These are phyloP conservation scores for Cyrtorhinus lividipennis DNA, from an alignment of 1,140 invertebrate species.

Conservation along the genomic window DNA sequence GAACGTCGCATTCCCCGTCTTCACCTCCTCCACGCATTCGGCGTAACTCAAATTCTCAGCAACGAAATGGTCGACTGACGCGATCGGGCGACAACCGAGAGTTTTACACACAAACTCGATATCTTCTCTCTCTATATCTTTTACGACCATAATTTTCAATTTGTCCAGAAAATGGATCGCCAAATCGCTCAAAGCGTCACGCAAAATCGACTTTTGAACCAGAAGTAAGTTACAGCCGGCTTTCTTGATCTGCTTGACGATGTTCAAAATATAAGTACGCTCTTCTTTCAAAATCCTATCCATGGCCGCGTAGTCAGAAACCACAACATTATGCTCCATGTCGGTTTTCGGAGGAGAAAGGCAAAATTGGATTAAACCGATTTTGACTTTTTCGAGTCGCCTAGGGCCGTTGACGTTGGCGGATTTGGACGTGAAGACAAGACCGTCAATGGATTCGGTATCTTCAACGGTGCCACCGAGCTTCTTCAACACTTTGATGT, in stretches of 20 bases:
- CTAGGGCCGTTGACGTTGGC: slow-evolving; percentile 83
- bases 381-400: slow-evolving; percentile 93
- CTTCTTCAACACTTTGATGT: slow-evolving; percentile 93
- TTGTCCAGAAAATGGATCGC: slow-evolving; percentile 97
- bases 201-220: slow-evolving; percentile 96
- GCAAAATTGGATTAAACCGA: slow-evolving; percentile 98
- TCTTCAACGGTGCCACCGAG: slow-evolving; percentile 97
- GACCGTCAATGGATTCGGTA: slow-evolving; percentile 86
- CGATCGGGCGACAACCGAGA: slow-evolving; percentile 86
- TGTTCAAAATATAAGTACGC: slow-evolving; percentile 93
- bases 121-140: slow-evolving; percentile 95
- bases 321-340: slow-evolving; percentile 97
- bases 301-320: slow-evolving; percentile 98
- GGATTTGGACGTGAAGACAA: slow-evolving; percentile 83
- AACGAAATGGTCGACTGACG: slow-evolving; percentile 94
- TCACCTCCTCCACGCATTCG: slow-evolving; percentile 89
- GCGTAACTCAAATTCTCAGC: slow-evolving; percentile 82
- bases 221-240: slow-evolving; percentile 94
- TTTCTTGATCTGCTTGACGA: slow-evolving; percentile 98
- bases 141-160: slow-evolving; percentile 97
- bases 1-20: slow-evolving; percentile 78
- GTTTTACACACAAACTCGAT: slow-evolving; percentile 96
- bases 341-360: slow-evolving; percentile 99
- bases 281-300: slow-evolving; percentile 98
- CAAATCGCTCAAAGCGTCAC: slow-evolving; percentile 93